Evolutionary conservation across 92 coral and sea anemone species (phyloP), one percentile per base, ranked within the genome.

Genomic region (Muricea muricata): DNA sequence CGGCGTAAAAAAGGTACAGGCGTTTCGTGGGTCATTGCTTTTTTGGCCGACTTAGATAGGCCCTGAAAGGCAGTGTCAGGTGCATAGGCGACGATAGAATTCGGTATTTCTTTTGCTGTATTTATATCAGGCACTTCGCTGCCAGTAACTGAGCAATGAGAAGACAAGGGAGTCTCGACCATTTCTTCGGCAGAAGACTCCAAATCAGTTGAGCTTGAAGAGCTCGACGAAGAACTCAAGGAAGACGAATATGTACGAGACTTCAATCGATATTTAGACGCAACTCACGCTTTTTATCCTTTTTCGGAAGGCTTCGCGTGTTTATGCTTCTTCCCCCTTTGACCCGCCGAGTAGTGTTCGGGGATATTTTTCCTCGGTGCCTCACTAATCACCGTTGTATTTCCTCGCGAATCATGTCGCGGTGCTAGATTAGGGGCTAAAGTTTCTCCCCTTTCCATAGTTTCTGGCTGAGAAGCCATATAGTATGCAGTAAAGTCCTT

Each of bases 391-490:
- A n/a, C n/a, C n/a, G n/a, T n/a, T n/a, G n/a, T n/a, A n/a, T n/a
- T n/a, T n/a, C n/a, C n/a, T n/a, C n/a, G n/a, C n/a, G 28, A n/a
- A n/a, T 55, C 68, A 61, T 37, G 34, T 37, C 15, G 68, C 1
- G 68, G 34, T 61, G 29, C n/a, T n/a, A n/a, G 68, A 61, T 61
- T 30, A 61, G 68, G 68, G 4, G 34, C 68, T 61, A 61, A 37
- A 14, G 33, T 24, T 61, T 61, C 68, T 18, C 68, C 68, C 8
- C 15, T 61, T 24, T 61, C 68, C 7, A 2, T 20, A 11, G 9
- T 50, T 20, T 14, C 3, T 20, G 58, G 58, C 58, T 3, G 4
- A n/a, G n/a, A n/a, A n/a, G 58, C 58, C 58, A 50, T 50, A n/a
- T n/a, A n/a, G n/a, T n/a, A n/a, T n/a, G n/a, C n/a, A n/a, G n/a